Evolutionary conservation across 2,113 vertebrate genomes (phyloP), one percentile per base, ranked within the genome.

Genomic region (Sinocyclocheilus anophthalmus): DNA sequence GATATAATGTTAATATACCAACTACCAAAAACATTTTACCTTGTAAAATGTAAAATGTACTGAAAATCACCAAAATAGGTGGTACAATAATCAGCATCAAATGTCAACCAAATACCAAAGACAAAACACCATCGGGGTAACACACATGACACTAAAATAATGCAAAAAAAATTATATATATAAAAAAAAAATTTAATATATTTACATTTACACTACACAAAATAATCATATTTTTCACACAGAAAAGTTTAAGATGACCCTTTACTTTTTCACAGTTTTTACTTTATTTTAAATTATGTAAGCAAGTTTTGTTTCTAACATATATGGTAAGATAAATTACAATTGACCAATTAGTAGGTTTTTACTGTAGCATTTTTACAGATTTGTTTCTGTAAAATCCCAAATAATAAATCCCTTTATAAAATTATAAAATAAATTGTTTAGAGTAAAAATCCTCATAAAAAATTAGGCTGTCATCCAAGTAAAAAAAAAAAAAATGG

Each of bases 401-500:
- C 3, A 48, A 48, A 9, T 42, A 12, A 16, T 33, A 12, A 30
- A 37, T 37, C 39, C 16, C 3, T 70, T 2, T 37, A 12, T 22
- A 57, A 10, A 77, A 6, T 48, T 14, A 76, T 76, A 76, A 24
- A 5, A 22, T 7, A 33, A 37, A 78, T 78, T 5, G 33, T 37
- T 77, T 37, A 77, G 50, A 20, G 39, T 10, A 70, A 42, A 22
- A 70, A 37, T 42, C 9, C 4, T 59, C 8, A 57, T 24, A 22
- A 75, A 84, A 81, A 59, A 50, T 37, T 30, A 69, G 12, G 5
- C 22, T 26, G 11, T 55, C 53, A 55, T 39, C 16, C 16, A 55
- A 18, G 53, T 22, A 18, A 6, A 72, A 86, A 20, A 39, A 57
- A 76, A 88, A 22, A 45, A 57, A 73, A 88, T 20, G 11, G 10